These are phyloP conservation scores for Reticulitermes speratus DNA, from an alignment of 1,140 invertebrate species.

Conservation along the genomic window DNA sequence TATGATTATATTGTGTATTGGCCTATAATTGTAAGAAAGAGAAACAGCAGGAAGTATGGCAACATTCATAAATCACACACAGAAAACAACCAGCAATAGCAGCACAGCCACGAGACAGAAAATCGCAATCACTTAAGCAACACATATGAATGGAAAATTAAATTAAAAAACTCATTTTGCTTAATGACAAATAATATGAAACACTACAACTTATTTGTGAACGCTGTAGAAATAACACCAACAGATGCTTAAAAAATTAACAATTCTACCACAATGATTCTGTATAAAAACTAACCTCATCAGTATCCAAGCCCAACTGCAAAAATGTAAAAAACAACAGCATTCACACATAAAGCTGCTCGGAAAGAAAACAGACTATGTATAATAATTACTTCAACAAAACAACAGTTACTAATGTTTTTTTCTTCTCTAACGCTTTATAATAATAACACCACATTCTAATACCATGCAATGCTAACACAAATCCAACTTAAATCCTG, in stretches of 20 bases:
- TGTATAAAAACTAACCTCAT: conserved; percentile 71
- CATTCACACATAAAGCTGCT: conserved; percentile 8
- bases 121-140: background rate
- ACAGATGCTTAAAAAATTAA: background rate
- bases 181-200: background rate
- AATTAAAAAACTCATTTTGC: background rate
- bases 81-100: background rate
- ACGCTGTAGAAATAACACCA: background rate
- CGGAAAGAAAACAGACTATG: background rate
- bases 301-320: conserved; percentile 84
- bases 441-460: background rate
- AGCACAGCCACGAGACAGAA: background rate
- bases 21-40: no score
- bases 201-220: background rate
- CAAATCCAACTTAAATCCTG: background rate
- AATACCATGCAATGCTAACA: background rate
- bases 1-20: no score
- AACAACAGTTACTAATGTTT: conserved; percentile 22
- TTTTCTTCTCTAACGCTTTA: background rate
- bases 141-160: background rate
- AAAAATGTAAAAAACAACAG: conserved; percentile 32
- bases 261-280: conserved; percentile 24
- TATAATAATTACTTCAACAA: background rate
- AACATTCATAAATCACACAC: no score
- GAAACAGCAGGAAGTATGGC: no score